Base-by-base conservation (phyloP, 2,888 invertebrate species). In the Eledona agricola region DNA sequence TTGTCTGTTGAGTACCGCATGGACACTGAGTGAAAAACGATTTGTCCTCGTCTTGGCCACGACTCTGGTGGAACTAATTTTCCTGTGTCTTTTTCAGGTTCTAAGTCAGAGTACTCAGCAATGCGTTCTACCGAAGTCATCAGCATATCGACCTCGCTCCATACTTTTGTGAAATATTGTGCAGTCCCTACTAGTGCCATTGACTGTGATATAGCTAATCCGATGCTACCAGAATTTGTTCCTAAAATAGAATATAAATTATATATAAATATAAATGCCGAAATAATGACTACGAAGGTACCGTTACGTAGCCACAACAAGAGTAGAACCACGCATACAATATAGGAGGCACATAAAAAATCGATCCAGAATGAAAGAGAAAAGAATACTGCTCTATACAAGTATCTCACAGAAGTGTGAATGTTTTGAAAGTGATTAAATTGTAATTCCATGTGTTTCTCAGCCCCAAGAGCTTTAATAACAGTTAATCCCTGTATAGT, bases 281-380 rank as follows among this genome's bases (percentile, higher is more conserved):
- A n/a, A n/a, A n/a, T n/a, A n/a, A n/a, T n/a, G n/a, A n/a, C 15
- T n/a, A 28, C 29, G 10, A 31, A 15, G 2, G 29, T 13, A 11
- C 12, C 9, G 12, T 12, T 29, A 12, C n/a, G 15, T 13, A 11
- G 12, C 7, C 4, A 29, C 9, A 1, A n/a, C 2, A 9, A 25
- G 5, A 31, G 22, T 11, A 31, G n/a, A n/a, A n/a, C n/a, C n/a
- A n/a, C n/a, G n/a, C n/a, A n/a, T n/a, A n/a, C n/a, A 2, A 9
- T 25, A 7, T 2, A 11, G 7, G 2, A 7, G 9, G 12, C 28
- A 6, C 19, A 9, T 1, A 42, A 5, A 11, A 42, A 7, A 4
- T 42, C 42, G 1, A 22, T 15, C 42, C 42, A 42, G 12, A 28
- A 31, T 5, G 20, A 19, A 17, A 42, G 15, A 12, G 42, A 4